These are phyloP conservation scores for Phania funesta DNA, from an alignment of 2,888 invertebrate species.

Conservation along the genomic window DNA sequence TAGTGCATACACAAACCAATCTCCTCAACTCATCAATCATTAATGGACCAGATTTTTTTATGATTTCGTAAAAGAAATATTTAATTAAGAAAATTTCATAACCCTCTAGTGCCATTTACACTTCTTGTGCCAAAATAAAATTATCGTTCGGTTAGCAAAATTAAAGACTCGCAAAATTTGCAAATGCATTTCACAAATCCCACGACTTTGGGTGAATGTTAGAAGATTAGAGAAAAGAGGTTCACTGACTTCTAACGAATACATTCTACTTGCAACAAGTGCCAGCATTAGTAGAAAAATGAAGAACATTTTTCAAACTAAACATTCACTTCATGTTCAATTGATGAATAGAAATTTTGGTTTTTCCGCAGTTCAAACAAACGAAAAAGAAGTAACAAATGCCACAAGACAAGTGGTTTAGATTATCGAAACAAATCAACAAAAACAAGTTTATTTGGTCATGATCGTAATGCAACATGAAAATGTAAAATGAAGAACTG, in stretches of 20 bases:
- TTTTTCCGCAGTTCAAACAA: slow-evolving; percentile 21
- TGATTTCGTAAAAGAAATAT: slow-evolving; percentile 13
- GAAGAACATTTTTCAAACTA: slow-evolving; percentile 29
- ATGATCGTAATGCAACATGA: slow-evolving; percentile 31
- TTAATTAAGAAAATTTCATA: slow-evolving; percentile 59
- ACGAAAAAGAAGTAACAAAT: slow-evolving; percentile 11
- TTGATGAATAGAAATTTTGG: slow-evolving; percentile 50
- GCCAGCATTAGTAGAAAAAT: slow-evolving; percentile 17
- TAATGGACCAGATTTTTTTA: slow-evolving; percentile 4
- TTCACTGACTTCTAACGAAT: slow-evolving; percentile 44
- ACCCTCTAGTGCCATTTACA: slow-evolving; percentile 41
- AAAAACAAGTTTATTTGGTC: slow-evolving; percentile 54
- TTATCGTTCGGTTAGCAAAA: background rate
- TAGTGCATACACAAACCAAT: background rate
- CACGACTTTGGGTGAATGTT: slow-evolving; percentile 16
- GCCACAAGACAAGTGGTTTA: slow-evolving; percentile 44
- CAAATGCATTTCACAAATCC: slow-evolving; percentile 10
- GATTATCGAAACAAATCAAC: slow-evolving; percentile 27
- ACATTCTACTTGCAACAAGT: background rate
- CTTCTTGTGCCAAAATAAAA: slow-evolving; percentile 5
- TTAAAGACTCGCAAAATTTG: slow-evolving; percentile 9
- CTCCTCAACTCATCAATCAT: slow-evolving; percentile 39
- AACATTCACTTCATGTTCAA: slow-evolving; percentile 50
- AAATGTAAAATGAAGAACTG: slow-evolving; percentile 43
- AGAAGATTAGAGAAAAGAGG: slow-evolving; percentile 4